Evolutionary conservation across 2,113 vertebrate genomes (phyloP).

Genomic region (Gopherus evgoodei): DNA sequence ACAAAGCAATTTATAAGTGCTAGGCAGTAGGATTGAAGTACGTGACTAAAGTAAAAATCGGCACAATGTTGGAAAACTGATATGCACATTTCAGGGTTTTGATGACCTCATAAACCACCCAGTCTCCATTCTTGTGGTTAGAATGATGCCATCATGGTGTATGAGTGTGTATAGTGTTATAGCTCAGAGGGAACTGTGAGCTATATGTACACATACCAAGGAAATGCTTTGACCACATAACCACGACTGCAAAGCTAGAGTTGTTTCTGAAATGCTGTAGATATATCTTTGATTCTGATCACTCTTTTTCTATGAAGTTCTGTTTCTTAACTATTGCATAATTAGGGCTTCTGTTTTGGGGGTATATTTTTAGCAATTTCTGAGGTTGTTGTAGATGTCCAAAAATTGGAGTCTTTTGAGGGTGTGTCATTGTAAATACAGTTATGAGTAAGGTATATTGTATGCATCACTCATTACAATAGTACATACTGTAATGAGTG

Average conservation of each 20-base stretch:
- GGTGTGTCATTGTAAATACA: background rate
- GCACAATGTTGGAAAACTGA: rapidly evolving
- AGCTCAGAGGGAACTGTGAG: background rate
- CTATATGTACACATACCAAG: background rate
- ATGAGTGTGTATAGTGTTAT: background rate
- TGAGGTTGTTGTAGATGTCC: background rate
- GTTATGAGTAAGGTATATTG: background rate
- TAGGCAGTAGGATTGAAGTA: rapidly evolving
- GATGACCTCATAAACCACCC: constrained; percentile 33
- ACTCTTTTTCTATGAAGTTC: background rate
- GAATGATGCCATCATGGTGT: background rate
- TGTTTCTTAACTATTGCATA: background rate
- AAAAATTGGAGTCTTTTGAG: background rate
- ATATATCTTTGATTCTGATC: background rate
- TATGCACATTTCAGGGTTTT: background rate
- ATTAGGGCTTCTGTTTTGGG: background rate
- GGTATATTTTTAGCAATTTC: background rate
- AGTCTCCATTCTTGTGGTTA: constrained; percentile 44
- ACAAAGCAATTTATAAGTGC: background rate
- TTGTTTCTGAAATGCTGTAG: constrained; percentile 31
- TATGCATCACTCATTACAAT: background rate
- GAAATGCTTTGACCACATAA: constrained; percentile 49
- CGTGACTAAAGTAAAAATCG: background rate
- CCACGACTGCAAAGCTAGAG: background rate
- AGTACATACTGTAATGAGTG: background rate